Base-by-base conservation (phyloP, 2,113 vertebrate species). In the Rafetus swinhoei region DNA sequence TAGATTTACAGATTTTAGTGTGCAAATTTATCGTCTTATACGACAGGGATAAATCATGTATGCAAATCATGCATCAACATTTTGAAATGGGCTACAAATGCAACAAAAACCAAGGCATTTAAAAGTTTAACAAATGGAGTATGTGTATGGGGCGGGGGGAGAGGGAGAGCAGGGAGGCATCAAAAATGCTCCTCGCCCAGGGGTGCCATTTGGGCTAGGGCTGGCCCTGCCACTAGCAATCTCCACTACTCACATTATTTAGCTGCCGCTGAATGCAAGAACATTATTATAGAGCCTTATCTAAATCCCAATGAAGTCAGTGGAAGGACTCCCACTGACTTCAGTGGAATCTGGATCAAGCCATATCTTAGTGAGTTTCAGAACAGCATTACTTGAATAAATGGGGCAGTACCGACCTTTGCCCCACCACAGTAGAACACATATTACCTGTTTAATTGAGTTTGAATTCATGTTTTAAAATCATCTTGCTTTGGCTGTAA, bases 321-420 rank as follows among this genome's bases (percentile, higher is more conserved):
- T 88, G 35, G 11, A 50, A 89, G 72, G 69, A 65, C 32, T n/a
- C 0, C 0, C 25, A 12, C 0, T 55, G 32, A 79, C 74, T 80
- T 92, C 74, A 82, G 27, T 27, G 62, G 79, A 74, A 52, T 14
- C 39, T 24, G 53, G 0, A 85, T 93, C 57, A 88, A 95, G 18
- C 15, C 62, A 5, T 81, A 32, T 6, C 59, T 80, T 1, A 9
- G 25, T 13, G 3, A 0, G 24, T 4, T 1, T 21, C 57, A 45
- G n/a, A 77, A 18, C 65, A 84, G 18, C 13, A 22, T 3, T 54
- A 52, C n/a, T 85, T 53, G 8, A 29, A 56, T 25, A 76, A 24
- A 25, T 76, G 22, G 24, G 74, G 74, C 39, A 24, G 39, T 12
- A 5, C 21, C 21, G 11, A 22, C 74, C 39, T 50, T 39, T 76